A percentile compares a stretch with the other conserved stretches of the same genome.
These are phyloP conservation scores for Esox masquinongy DNA, from an alignment of 2,797 vertebrate genomes.

Conservation along the genomic window DNA sequence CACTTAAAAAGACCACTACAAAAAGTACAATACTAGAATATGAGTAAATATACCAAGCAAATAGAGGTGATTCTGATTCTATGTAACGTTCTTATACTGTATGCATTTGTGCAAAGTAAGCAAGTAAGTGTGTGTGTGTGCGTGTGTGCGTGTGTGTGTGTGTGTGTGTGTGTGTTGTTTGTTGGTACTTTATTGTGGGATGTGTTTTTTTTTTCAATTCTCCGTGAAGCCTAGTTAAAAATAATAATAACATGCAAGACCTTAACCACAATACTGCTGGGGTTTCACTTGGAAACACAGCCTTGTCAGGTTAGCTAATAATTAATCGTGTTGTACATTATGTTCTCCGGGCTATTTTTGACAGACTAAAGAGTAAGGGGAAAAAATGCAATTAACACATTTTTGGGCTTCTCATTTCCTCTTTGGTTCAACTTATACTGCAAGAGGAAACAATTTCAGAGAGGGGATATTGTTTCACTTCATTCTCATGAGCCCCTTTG, in stretches of 20 bases:
- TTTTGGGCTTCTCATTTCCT: constrained; percentile 12
- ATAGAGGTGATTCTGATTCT: too few relatives aligned
- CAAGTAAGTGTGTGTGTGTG: background rate
- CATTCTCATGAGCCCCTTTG: background rate
- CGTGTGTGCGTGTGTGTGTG: background rate
- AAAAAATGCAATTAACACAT: constrained; percentile 14
- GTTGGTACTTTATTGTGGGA: background rate
- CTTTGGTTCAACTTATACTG: constrained; percentile 1
- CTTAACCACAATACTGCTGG: constrained; percentile 12
- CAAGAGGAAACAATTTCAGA: background rate
- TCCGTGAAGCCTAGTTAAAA: background rate
- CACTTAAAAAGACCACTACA: too few relatives aligned
- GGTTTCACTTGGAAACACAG: constrained; percentile 16
- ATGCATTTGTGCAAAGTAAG: background rate
- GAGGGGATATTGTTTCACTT: background rate
- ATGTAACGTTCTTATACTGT: background rate
- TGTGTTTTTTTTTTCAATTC: background rate
- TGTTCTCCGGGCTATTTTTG: constrained; percentile 7
- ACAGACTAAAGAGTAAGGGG: background rate
- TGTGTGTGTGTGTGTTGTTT: background rate
- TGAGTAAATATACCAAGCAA: too few relatives aligned
- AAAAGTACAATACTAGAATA: too few relatives aligned
- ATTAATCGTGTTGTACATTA: constrained; percentile 7
- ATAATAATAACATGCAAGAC: constrained; percentile 1
- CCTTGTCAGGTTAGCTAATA: constrained; percentile 10